Evolutionary conservation across 2,797 vertebrate species (phyloP).

Genomic region (Vultur gryphus): DNA sequence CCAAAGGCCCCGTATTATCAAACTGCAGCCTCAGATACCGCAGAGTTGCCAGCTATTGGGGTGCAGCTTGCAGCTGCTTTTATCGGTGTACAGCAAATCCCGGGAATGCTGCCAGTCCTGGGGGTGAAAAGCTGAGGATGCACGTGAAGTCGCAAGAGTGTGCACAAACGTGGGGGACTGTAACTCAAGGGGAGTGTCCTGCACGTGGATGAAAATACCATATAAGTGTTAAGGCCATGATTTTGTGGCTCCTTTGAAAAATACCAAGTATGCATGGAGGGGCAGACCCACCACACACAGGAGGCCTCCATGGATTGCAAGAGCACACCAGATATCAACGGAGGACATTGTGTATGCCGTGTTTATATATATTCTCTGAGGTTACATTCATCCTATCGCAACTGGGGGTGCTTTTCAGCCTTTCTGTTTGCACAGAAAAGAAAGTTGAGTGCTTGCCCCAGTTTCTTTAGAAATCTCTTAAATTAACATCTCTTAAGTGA

Average conservation of each 20-base stretch:
- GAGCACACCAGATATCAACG: not conserved
- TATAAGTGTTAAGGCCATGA: not conserved
- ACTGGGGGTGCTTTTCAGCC: not conserved
- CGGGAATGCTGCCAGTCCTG: not conserved
- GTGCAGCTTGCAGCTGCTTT: not conserved
- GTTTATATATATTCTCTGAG: not conserved
- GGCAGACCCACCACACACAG: not conserved
- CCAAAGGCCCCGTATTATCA: not conserved
- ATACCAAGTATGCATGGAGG: not conserved
- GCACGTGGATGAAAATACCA: not conserved
- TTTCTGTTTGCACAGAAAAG: not conserved
- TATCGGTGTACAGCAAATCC: not conserved
- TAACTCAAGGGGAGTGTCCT: not conserved
- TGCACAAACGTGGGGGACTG: not conserved
- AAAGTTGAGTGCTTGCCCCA: not conserved
- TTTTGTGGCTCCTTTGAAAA: not conserved
- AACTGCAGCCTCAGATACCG: not conserved
- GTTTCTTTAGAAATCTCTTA: not conserved
- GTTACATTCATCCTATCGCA: not conserved
- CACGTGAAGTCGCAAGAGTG: not conserved
- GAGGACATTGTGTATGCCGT: not conserved
- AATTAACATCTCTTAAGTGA: not conserved
- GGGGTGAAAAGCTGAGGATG: not conserved
- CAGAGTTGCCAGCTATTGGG: not conserved
- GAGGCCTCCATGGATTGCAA: not conserved